Conservation (phyloP, 2,888 invertebrate species). For the Matsumyia berberina region DNA sequence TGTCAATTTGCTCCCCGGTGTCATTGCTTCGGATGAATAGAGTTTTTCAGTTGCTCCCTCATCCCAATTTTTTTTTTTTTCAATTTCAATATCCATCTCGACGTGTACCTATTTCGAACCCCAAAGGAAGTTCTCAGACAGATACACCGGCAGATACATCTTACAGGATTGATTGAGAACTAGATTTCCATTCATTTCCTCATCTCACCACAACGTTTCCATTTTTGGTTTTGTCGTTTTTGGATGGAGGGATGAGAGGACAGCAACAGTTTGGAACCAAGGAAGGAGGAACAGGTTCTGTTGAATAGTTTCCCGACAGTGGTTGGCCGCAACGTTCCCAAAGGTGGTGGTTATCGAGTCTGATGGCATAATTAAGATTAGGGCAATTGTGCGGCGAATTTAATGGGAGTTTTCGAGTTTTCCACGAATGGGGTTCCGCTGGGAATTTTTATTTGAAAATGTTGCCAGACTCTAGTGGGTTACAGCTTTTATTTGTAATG, state of each 20-base stretch:
- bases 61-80: no score
- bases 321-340: slow-evolving; percentile 9
- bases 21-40: slow-evolving; percentile 11
- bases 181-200: background rate
- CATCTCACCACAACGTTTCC: background rate
- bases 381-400: slow-evolving; percentile 12
- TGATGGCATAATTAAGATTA: slow-evolving; percentile 37
- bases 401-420: slow-evolving; percentile 2
- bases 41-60: background rate
- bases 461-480: no score
- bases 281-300: background rate
- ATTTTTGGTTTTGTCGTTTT: slow-evolving; percentile 13
- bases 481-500: no score
- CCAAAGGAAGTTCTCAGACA: background rate
- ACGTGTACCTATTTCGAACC: background rate
- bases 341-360: slow-evolving; percentile 13
- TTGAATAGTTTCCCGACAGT: background rate
- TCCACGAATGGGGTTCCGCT: background rate
- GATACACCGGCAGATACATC: background rate
- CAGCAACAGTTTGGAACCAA: slow-evolving; percentile 25
- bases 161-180: slow-evolving; percentile 8
- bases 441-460: background rate
- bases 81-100: slow-evolving; percentile 4
- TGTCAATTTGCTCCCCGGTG: slow-evolving; percentile 48
- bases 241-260: background rate